phyloP scores from a whole-genome alignment of 2,113 vertebrate species.

The Columbina picui region DNA sequence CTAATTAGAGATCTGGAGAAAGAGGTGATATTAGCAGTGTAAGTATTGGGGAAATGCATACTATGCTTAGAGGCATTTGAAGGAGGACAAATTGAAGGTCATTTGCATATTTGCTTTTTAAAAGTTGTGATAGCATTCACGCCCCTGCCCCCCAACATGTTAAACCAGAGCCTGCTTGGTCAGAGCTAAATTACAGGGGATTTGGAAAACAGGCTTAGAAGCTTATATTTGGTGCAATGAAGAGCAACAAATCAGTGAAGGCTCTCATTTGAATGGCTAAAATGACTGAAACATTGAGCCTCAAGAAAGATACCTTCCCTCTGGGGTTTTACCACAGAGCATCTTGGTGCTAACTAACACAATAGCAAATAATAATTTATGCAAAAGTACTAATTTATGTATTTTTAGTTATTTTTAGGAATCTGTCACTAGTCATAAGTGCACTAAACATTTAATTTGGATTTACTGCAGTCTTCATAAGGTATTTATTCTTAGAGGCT shows the following conservation, averaged over 20 bases:
- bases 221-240: background rate
- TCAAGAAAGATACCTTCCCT: background rate
- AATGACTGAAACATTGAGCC: background rate
- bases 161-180: background rate
- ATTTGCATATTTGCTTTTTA: constrained; percentile 10
- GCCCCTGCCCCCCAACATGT: no score
- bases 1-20: constrained; percentile 35
- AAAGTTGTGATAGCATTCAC: background rate
- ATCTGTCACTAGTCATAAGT: background rate
- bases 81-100: constrained; percentile 52
- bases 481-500: background rate
- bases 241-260: background rate
- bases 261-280: background rate
- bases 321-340: background rate
- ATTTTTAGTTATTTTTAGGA: background rate
- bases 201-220: background rate
- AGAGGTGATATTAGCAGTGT: constrained; percentile 16
- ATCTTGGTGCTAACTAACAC: background rate
- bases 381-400: background rate
- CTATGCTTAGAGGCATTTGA: constrained; percentile 15
- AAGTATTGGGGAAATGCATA: constrained; percentile 20
- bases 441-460: background rate
- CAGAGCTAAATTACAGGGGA: background rate
- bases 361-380: background rate
- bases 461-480: background rate